Percentiles rank a stretch among this genome's conserved stretches.
phyloP scores from a whole-genome alignment of 1,140 invertebrate genomes.

The Teleopsis dalmanni region DNA sequence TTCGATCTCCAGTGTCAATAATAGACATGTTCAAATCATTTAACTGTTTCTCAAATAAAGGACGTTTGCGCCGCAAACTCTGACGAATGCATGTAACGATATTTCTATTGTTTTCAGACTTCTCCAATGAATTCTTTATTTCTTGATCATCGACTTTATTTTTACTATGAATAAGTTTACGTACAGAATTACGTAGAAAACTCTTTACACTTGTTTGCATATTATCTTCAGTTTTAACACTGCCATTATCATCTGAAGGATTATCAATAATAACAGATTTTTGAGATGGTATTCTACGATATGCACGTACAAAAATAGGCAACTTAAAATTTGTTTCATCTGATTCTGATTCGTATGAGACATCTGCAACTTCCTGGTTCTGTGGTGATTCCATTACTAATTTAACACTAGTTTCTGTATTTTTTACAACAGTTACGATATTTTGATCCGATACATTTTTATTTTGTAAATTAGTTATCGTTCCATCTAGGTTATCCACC shows the following conservation, averaged over 20 bases:
- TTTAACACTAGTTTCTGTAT: background rate
- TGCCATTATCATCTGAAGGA: too few species aligned
- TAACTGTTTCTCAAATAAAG: background rate
- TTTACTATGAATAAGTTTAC: constrained; percentile 31
- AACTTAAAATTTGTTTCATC: too few species aligned
- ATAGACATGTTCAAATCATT: constrained; percentile 29
- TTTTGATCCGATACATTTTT: background rate
- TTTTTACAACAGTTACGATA: background rate
- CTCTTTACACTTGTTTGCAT: constrained; percentile 18
- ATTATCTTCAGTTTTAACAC: too few species aligned
- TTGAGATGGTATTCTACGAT: too few species aligned
- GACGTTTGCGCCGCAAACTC: constrained; percentile 28
- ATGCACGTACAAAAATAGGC: too few species aligned
- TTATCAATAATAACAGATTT: too few species aligned
- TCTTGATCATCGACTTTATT: constrained; percentile 3
- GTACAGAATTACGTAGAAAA: constrained; percentile 37
- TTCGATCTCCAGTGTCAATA: constrained; percentile 31
- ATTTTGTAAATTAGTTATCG: background rate
- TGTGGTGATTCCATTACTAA: background rate
- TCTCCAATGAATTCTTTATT: background rate
- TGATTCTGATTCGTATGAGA: constrained; percentile 19
- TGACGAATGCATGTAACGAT: constrained; percentile 27
- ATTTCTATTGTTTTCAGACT: constrained; percentile 4
- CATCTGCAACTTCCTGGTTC: background rate
- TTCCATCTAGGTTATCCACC: background rate